Evolutionary conservation across 2,797 vertebrate species (phyloP).

Genomic region (Melanotaenia trifasciata): DNA sequence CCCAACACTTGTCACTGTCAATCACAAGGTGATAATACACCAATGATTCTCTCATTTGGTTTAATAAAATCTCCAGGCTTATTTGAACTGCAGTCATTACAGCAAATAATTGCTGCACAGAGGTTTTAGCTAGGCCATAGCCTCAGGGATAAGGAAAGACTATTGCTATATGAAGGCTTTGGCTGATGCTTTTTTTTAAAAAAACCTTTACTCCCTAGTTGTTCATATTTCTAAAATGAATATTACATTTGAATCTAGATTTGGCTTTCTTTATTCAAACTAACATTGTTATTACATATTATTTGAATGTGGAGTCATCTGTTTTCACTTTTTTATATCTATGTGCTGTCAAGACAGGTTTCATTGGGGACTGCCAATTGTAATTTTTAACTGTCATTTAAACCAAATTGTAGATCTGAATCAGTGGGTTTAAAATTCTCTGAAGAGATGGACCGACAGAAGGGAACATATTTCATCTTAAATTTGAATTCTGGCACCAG

Average conservation of each 20-base stretch:
- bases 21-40: slow-evolving; percentile 98
- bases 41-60: slow-evolving; percentile 99
- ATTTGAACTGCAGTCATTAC: slow-evolving; percentile 99
- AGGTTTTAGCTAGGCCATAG: slow-evolving; percentile 94
- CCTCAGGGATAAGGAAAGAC: slow-evolving; percentile 95
- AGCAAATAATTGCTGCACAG: slow-evolving; percentile 96
- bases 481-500: slow-evolving; percentile 83
- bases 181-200: slow-evolving; percentile 83
- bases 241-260: slow-evolving; percentile 97
- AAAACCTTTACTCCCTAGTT: slow-evolving; percentile 92
- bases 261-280: slow-evolving; percentile 94
- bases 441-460: slow-evolving; percentile 84
- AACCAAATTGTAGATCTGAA: slow-evolving; percentile 90
- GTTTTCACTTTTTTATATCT: slow-evolving; percentile 93
- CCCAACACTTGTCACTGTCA: slow-evolving; percentile 99
- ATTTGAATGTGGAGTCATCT: slow-evolving; percentile 95
- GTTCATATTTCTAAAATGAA: slow-evolving; percentile 98
- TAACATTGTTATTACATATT: slow-evolving; percentile 99
- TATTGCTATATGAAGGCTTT: slow-evolving; percentile 94
- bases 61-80: slow-evolving; percentile 99
- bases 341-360: slow-evolving; percentile 90
- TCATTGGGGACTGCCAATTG: slow-evolving; percentile 89
- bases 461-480: slow-evolving; percentile 85
- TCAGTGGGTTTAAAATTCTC: slow-evolving; percentile 85
- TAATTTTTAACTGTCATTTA: slow-evolving; percentile 97